Evolutionary conservation across 2,888 invertebrate species (phyloP), one percentile per base, ranked within the genome.

Genomic region (Lordiphosa fenestrarum): DNA sequence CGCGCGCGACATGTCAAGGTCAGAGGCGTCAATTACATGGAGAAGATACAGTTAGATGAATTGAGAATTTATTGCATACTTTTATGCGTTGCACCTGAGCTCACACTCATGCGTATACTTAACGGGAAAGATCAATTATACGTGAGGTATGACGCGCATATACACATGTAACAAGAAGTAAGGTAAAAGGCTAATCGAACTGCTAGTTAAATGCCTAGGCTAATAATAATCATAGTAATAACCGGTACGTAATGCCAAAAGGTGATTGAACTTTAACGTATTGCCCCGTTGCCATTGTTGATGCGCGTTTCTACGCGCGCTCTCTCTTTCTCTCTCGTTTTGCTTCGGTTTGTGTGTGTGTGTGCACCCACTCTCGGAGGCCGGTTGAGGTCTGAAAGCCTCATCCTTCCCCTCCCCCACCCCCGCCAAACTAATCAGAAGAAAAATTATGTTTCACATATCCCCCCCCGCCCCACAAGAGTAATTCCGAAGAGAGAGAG

Each of bases 181-280:
- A 15, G 12, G 25, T 23, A 4, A 10, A 23, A 38, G n/a, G 13
- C 13, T 36, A 25, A 25, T 25, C 25, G 25, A 25, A 25, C 25
- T 25, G 25, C 13, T 39, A 30, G 23, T 49, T 42, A 12, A 13
- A n/a, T 35, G 37, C 7, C 25, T 9, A 37, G 23, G 13, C 37
- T 61, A 69, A 66, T 65, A 48, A 62, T 54, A 63, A 63, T 62
- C 63, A 56, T 46, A 60, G 38, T 56, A 62, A 61, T 70, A 69
- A 77, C 62, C 70, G 77, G 67, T 63, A 62, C 68, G 74, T 71
- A 76, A 80, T 65, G 77, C 62, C 57, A 51, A 61, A 50, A 74
- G 76, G 81, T 77, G 72, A 81, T 72, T 77, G 76, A 81, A 77
- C 76, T 21, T 25, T 33, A 51, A 7, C 19, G 33, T 36, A 47